phyloP scores from a whole-genome alignment of 2,797 vertebrate genomes.

The Falco columbarius region DNA sequence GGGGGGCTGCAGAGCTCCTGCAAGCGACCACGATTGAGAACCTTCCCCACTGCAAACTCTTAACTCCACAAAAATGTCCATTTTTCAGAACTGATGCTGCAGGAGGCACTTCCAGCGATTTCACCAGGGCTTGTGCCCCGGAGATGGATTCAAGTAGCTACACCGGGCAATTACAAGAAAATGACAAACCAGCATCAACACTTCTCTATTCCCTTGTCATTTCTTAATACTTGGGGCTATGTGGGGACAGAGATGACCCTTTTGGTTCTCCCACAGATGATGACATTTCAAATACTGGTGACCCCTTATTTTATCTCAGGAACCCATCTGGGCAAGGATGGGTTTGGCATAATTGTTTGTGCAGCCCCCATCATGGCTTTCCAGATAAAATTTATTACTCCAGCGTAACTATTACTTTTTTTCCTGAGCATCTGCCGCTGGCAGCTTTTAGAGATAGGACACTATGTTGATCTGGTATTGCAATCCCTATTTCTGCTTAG shows the following conservation, averaged over 20 bases:
- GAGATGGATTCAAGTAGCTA: neutral
- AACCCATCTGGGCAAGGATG: slow-evolving; percentile 12
- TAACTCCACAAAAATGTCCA: neutral
- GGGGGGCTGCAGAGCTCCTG: neutral
- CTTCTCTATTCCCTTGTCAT: neutral
- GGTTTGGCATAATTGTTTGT: slow-evolving; percentile 1
- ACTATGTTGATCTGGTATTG: neutral
- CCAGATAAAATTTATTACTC: slow-evolving; percentile 43
- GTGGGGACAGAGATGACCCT: neutral
- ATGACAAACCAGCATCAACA: neutral
- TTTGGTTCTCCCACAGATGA: neutral
- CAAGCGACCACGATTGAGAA: accelerated
- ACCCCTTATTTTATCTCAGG: neutral
- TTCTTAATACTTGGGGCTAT: neutral
- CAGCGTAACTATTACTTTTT: neutral
- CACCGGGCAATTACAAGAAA: neutral
- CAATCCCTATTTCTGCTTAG: slow-evolving; percentile 27
- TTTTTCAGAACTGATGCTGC: neutral
- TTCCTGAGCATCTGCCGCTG: neutral
- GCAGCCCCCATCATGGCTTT: neutral
- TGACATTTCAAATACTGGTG: neutral
- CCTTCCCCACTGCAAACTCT: neutral
- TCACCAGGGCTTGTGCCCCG: neutral
- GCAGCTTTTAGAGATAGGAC: slow-evolving; percentile 48
- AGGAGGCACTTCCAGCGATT: accelerated